Evolutionary conservation across 2,797 vertebrate genomes (phyloP).

Genomic region (Neoniphon sammara): DNA sequence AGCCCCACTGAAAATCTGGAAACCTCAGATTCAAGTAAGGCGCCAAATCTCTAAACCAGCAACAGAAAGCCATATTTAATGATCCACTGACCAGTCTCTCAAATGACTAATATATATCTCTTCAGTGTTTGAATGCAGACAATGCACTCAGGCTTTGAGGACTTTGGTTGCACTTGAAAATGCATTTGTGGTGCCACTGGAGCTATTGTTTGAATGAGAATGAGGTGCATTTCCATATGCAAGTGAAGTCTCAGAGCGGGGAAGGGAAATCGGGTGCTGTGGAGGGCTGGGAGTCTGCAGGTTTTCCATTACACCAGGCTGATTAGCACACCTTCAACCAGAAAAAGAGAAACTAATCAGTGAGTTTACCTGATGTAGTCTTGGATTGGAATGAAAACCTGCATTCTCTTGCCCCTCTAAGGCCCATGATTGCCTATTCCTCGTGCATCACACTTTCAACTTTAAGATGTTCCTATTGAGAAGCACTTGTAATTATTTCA

Average conservation of each 20-base stretch:
- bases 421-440: too few relatives aligned
- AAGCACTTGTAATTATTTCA: background rate
- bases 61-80: background rate
- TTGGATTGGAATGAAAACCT: too few relatives aligned
- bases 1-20: slow-evolving; percentile 72
- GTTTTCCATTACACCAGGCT: too few relatives aligned
- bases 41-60: background rate
- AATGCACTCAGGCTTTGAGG: background rate
- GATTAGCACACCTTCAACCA: too few relatives aligned
- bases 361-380: too few relatives aligned
- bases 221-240: background rate
- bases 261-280: too few relatives aligned
- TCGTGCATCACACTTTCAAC: too few relatives aligned
- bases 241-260: background rate
- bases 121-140: background rate
- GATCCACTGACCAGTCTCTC: background rate
- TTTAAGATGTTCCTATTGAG: background rate
- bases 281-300: too few relatives aligned
- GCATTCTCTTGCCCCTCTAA: too few relatives aligned
- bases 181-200: background rate
- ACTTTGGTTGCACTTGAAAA: background rate
- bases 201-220: background rate
- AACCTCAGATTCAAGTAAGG: slow-evolving; percentile 78
- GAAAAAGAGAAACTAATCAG: too few relatives aligned
- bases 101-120: background rate